phyloP scores from a whole-genome alignment of 2,797 vertebrate genomes.

The Ctenochaetus hawaiiensis region DNA sequence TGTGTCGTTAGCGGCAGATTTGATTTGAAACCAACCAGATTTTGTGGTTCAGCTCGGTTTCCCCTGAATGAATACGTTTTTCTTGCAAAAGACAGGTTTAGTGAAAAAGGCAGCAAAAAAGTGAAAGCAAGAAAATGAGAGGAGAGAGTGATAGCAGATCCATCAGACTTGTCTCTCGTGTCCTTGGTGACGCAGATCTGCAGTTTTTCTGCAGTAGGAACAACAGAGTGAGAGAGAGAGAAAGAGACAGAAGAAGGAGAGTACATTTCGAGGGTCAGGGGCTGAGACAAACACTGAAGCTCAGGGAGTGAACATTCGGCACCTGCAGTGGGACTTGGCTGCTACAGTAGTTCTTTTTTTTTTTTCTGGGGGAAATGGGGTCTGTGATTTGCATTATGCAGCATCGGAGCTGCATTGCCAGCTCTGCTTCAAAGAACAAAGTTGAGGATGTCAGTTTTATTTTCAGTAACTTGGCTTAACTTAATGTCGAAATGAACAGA shows the following conservation, averaged over 20 bases:
- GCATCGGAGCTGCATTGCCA: constrained; percentile 49
- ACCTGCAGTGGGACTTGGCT: constrained; percentile 67
- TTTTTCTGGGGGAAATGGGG: constrained; percentile 45
- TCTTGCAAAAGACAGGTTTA: background rate
- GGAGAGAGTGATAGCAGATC: constrained; percentile 50
- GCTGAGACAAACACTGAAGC: constrained; percentile 61
- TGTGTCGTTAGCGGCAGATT: constrained; percentile 10
- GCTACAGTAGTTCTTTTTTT: constrained; percentile 38
- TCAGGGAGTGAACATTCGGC: constrained; percentile 49
- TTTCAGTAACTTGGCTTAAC: constrained; percentile 21
- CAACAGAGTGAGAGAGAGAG: constrained; percentile 48
- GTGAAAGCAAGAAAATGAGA: constrained; percentile 25
- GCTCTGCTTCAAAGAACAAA: constrained; percentile 50
- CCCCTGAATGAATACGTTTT: constrained; percentile 5
- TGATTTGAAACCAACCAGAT: constrained; percentile 16
- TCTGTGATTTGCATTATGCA: constrained; percentile 67
- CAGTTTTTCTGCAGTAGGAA: constrained; percentile 70
- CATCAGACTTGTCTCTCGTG: constrained; percentile 67
- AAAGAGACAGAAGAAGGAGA: constrained; percentile 18
- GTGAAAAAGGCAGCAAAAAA: constrained; percentile 34
- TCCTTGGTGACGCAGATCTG: constrained; percentile 76
- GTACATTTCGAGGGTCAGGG: constrained; percentile 64
- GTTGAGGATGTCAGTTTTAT: constrained; percentile 18
- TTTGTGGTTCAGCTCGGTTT: constrained; percentile 5
- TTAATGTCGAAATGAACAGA: constrained; percentile 11